Evolutionary conservation across 2,113 vertebrate genomes (phyloP), one percentile per base, ranked within the genome.

Genomic region (Trichomycterus rosablanca): DNA sequence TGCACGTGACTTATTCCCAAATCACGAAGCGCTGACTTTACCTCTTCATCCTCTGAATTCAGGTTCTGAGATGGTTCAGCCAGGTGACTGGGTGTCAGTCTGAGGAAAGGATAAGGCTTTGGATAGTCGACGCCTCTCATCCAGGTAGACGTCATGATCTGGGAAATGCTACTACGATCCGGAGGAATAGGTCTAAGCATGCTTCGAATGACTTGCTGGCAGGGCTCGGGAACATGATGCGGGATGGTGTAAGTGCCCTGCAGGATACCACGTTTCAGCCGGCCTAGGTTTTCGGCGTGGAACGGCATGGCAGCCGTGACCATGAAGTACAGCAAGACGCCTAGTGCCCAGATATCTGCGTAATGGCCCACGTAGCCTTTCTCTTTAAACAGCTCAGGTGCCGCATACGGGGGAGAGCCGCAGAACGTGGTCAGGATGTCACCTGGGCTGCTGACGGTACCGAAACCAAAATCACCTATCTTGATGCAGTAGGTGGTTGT

Each of bases 401-500:
- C 86, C 0, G 83, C 83, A 0, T 90, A 90, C 0, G 85, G 83
- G 0, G 88, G 86, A 1, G 88, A 90, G 64, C 88, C 87, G 4
- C 87, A 88, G 71, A 86, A 89, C 16, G 67, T 83, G 49, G 64
- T 80, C 52, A 89, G 84, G 8, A 74, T 73, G 7, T 86, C 82
- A 1, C 30, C 42, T 1, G 81, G 70, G 23, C 60, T 37, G 16
- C 66, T 78, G 35, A 80, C 62, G 0, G 69, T 76, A 70, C 87
- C 86, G 80, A 90, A 90, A 37, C 88, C 88, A 7, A 90, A 86
- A 65, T 90, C 87, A 1, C 85, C 87, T 0, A 90, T 81, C 66
- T 89, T 90, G 70, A 89, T 80, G 70, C 82, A 83, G 74, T 80
- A 78, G 66, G 66, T 80, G 53, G 83, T 84, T 61, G 86, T 87